Conservation (phyloP, 1,140 invertebrate genomes). For the Gyrodactylus salaris region DNA sequence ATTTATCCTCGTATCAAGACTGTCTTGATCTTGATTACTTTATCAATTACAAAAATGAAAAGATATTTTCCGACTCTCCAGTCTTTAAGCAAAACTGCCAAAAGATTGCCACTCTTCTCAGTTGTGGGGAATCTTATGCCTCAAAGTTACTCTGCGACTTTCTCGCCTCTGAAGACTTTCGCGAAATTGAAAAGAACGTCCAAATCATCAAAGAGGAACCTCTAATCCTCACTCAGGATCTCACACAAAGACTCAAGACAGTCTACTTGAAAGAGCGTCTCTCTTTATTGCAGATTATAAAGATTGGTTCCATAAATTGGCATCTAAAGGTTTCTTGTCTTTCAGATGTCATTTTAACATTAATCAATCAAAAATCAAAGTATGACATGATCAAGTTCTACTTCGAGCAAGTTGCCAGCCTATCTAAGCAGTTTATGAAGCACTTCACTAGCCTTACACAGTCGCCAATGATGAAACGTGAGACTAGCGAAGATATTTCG, state of each 20-base stretch:
- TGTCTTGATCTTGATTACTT: neutral
- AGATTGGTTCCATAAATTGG: neutral
- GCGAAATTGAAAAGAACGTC: neutral
- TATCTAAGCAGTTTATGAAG: neutral
- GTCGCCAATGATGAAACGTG: neutral
- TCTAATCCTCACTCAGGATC: neutral
- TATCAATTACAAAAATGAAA: neutral
- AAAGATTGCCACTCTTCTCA: neutral
- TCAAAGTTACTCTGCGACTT: neutral
- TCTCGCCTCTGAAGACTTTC: neutral
- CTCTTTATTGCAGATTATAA: neutral
- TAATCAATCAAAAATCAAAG: neutral
- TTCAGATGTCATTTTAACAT: neutral
- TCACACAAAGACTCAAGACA: neutral
- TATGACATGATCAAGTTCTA: neutral
- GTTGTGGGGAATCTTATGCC: neutral
- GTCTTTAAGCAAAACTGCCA: neutral
- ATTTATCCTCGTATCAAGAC: neutral
- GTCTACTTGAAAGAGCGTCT: neutral
- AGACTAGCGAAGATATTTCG: neutral
- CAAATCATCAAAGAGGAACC: neutral
- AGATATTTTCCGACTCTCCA: neutral
- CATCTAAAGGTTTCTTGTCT: neutral
- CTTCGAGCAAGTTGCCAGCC: neutral
- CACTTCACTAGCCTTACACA: neutral